These are phyloP conservation scores for Pampusana beccarii DNA, from an alignment of 2,113 vertebrate genomes.

Conservation along the genomic window DNA sequence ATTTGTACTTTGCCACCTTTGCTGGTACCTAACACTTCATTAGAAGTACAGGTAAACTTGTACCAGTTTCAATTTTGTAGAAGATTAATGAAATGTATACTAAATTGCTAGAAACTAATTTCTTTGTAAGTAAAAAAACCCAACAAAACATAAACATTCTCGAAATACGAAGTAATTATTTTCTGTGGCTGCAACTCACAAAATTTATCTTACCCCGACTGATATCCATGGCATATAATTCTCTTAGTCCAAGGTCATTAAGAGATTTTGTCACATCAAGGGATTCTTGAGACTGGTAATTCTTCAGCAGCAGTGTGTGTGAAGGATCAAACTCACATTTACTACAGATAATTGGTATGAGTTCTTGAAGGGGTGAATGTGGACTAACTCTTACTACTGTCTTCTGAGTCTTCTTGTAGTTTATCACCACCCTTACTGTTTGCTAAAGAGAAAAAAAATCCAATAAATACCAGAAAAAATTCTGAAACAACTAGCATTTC, in stretches of 20 bases:
- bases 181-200: background rate
- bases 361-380: conserved; percentile 82
- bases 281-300: conserved; percentile 83
- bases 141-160: background rate
- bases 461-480: background rate
- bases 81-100: background rate
- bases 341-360: conserved; percentile 85
- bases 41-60: background rate
- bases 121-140: background rate
- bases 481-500: background rate
- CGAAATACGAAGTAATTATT: background rate
- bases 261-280: conserved; percentile 88
- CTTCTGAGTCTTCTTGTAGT: conserved; percentile 96
- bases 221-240: conserved; percentile 91
- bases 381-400: conserved; percentile 92
- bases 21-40: background rate
- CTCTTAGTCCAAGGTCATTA: conserved; percentile 89
- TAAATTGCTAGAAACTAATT: background rate
- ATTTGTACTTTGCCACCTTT: background rate
- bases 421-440: conserved; percentile 94
- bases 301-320: conserved; percentile 84
- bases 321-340: conserved; percentile 94
- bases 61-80: background rate
- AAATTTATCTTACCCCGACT: conserved; percentile 78
- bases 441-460: conserved; percentile 79